These are phyloP conservation scores for Upupa epops DNA, from an alignment of 2,113 vertebrate genomes.

Conservation along the genomic window DNA sequence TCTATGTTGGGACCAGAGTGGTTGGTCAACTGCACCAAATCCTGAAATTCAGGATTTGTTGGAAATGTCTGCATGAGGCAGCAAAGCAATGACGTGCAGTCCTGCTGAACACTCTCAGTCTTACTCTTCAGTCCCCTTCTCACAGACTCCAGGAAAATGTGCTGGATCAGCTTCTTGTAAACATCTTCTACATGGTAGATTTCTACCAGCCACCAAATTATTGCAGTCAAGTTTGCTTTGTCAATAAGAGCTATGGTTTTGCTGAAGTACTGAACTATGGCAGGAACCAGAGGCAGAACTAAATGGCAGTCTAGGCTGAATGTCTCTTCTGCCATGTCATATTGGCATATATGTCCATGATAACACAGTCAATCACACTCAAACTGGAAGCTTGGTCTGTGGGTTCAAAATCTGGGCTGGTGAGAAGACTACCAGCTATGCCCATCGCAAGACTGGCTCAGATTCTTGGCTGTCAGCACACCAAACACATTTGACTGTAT, in stretches of 20 bases:
- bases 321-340: too few relatives aligned
- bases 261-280: too few relatives aligned
- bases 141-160: constrained; percentile 85
- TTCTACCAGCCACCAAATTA: constrained; percentile 80
- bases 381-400: too few relatives aligned
- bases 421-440: too few relatives aligned
- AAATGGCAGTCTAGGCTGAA: too few relatives aligned
- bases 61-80: constrained; percentile 91
- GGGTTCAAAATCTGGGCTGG: too few relatives aligned
- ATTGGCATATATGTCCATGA: too few relatives aligned
- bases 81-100: constrained; percentile 90
- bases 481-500: too few relatives aligned
- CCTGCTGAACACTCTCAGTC: constrained; percentile 89
- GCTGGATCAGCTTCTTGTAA: constrained; percentile 85
- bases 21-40: constrained; percentile 92
- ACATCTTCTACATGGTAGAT: constrained; percentile 76
- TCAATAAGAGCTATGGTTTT: constrained; percentile 89
- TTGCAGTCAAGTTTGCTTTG: constrained; percentile 83
- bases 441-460: too few relatives aligned
- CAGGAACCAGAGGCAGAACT: too few relatives aligned
- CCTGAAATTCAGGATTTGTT: constrained; percentile 83
- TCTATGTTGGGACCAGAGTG: constrained; percentile 90
- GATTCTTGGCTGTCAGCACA: too few relatives aligned
- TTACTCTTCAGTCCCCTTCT: constrained; percentile 88
- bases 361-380: too few relatives aligned